These are phyloP conservation scores for Tiliacea citrago DNA, from an alignment of 2,888 invertebrate genomes.

Conservation along the genomic window DNA sequence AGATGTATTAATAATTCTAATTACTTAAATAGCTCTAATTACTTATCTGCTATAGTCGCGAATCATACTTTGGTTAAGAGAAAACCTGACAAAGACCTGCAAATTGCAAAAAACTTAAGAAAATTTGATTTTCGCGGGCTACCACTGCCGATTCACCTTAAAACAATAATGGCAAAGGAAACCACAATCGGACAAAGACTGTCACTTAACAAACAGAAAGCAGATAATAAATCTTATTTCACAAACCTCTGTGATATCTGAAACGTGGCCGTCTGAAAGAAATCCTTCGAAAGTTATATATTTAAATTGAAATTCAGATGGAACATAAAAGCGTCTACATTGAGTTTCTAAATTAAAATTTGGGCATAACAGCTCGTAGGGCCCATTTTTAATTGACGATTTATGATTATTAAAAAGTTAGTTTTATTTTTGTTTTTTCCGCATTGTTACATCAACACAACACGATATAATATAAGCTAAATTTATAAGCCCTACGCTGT, in stretches of 20 bases:
- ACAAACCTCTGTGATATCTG: slow-evolving; percentile 18
- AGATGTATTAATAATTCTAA: no score
- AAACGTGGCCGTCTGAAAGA: slow-evolving; percentile 14
- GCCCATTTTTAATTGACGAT: slow-evolving; percentile 7
- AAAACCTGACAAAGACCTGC: no score
- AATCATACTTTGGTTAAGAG: no score
- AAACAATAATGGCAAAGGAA: neutral
- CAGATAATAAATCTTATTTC: slow-evolving; percentile 35
- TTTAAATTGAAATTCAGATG: slow-evolving; percentile 36
- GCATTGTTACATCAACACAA: neutral
- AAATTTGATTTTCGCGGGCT: no score
- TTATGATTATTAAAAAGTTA: slow-evolving; percentile 5
- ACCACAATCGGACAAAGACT: slow-evolving; percentile 11
- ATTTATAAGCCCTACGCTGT: no score
- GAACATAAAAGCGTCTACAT: slow-evolving; percentile 50
- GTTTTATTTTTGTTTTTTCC: neutral
- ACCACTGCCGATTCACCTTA: no score
- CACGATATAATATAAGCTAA: no score
- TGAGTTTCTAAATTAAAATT: slow-evolving; percentile 46
- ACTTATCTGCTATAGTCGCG: no score
- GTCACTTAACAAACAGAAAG: slow-evolving; percentile 26
- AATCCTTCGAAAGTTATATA: neutral
- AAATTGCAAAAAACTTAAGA: no score
- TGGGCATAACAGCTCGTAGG: neutral
- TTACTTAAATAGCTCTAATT: no score